Percentiles rank a stretch among this genome's conserved stretches.
These are phyloP conservation scores for Ormyrus nitidulus DNA, from an alignment of 2,888 invertebrate genomes.

Conservation along the genomic window DNA sequence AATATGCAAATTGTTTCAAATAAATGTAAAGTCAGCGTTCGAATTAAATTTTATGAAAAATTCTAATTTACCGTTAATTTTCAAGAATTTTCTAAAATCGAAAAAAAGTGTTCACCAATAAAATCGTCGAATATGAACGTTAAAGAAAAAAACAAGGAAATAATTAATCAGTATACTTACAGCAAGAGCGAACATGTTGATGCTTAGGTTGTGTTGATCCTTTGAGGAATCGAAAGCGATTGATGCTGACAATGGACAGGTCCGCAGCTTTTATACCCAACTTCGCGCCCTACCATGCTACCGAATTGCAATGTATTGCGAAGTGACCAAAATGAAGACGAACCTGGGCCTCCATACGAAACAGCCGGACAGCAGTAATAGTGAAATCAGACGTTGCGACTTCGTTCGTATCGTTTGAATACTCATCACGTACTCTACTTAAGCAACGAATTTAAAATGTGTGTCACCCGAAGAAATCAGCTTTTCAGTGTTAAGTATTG, in stretches of 20 bases:
- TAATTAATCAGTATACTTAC: slow-evolving; percentile 61
- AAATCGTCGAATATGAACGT: too few species aligned
- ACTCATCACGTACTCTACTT: slow-evolving; percentile 48
- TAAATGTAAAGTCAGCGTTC: too few species aligned
- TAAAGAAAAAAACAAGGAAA: too few species aligned
- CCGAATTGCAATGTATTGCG: slow-evolving; percentile 55
- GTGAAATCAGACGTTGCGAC: slow-evolving; percentile 58
- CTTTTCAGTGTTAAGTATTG: too few species aligned
- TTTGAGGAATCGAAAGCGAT: slow-evolving; percentile 65
- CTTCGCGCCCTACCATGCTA: slow-evolving; percentile 56
- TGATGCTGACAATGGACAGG: slow-evolving; percentile 59
- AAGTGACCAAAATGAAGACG: slow-evolving; percentile 57
- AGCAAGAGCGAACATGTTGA: slow-evolving; percentile 67
- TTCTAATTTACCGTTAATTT: too few species aligned
- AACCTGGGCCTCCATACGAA: not conserved
- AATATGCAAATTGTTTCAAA: too few species aligned
- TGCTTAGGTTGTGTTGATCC: slow-evolving; percentile 56
- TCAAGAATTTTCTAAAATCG: too few species aligned
- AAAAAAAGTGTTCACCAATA: too few species aligned
- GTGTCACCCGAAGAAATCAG: not conserved
- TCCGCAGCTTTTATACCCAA: slow-evolving; percentile 65
- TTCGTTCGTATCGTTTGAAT: slow-evolving; percentile 20
- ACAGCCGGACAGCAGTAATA: slow-evolving; percentile 49
- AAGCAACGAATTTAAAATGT: slow-evolving; percentile 54
- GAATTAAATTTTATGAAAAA: too few species aligned